Percentiles rank a stretch among this genome's conserved stretches.
Conservation (phyloP, 2,113 vertebrate species). For the Miniopterus natalensis region DNA sequence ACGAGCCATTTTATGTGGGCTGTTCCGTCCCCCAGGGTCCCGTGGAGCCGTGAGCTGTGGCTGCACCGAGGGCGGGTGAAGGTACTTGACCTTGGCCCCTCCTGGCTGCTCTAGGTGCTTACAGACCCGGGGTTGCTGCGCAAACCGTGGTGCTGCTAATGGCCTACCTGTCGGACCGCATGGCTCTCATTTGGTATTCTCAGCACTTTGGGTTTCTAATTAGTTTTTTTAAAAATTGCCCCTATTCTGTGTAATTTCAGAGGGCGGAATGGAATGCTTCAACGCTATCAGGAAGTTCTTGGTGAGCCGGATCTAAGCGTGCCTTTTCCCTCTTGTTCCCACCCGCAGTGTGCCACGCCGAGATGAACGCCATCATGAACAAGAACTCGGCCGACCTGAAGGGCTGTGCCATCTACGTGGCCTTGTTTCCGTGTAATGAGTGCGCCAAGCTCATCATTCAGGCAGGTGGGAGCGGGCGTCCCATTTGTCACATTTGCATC, state of each 20-base stretch:
- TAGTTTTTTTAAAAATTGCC: not conserved
- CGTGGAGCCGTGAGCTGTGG: conserved; percentile 83
- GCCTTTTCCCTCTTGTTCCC: conserved; percentile 64
- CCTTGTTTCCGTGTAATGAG: conserved; percentile 98
- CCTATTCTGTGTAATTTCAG: not conserved
- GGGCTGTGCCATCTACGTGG: conserved; percentile 96
- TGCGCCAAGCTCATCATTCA: conserved; percentile 99
- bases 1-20: conserved; percentile 83
- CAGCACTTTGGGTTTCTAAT: conserved; percentile 59
- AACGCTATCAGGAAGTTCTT: not conserved
- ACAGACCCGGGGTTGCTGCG: conserved; percentile 70
- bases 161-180: conserved; percentile 68
- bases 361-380: conserved; percentile 99
- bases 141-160: conserved; percentile 78
- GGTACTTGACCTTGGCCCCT: conserved; percentile 81
- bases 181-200: conserved; percentile 80
- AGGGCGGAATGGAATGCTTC: not conserved
- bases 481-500: conserved; percentile 73
- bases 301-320: conserved; percentile 26
- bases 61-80: conserved; percentile 75
- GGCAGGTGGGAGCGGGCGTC: conserved; percentile 89
- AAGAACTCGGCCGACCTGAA: conserved; percentile 98
- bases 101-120: conserved; percentile 81
- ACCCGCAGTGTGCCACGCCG: conserved; percentile 95
- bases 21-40: conserved; percentile 82